Conservation (phyloP, 2,113 vertebrate species). For the Oncorhynchus masou region DNA sequence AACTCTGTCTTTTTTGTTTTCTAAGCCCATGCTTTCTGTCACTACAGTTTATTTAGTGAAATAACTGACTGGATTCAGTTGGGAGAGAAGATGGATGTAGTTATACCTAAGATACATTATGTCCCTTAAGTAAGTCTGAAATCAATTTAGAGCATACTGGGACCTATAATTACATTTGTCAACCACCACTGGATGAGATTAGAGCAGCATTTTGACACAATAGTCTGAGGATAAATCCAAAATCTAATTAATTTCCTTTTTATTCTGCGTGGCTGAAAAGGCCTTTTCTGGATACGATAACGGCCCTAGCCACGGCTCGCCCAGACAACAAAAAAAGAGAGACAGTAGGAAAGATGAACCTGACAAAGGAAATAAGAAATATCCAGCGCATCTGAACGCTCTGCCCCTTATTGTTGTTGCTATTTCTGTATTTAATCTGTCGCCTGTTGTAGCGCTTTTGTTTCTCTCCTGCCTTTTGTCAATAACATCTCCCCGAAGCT, state of each 20-base stretch:
- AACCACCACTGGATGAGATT: slow-evolving; percentile 66
- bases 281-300: slow-evolving; percentile 63
- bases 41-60: not conserved
- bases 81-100: not conserved
- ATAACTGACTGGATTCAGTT: not conserved
- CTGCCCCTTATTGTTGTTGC: slow-evolving; percentile 56
- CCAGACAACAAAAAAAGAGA: not conserved
- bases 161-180: slow-evolving; percentile 65
- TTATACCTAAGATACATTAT: slow-evolving; percentile 51
- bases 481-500: slow-evolving; percentile 68
- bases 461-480: slow-evolving; percentile 62
- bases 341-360: slow-evolving; percentile 63
- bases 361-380: slow-evolving; percentile 55
- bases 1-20: not conserved
- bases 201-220: slow-evolving; percentile 61
- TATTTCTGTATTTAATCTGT: slow-evolving; percentile 68
- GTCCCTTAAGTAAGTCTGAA: slow-evolving; percentile 63
- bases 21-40: not conserved
- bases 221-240: slow-evolving; percentile 63
- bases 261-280: slow-evolving; percentile 60
- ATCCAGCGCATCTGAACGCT: slow-evolving; percentile 63
- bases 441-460: slow-evolving; percentile 49
- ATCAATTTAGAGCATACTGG: slow-evolving; percentile 52
- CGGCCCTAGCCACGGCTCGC: slow-evolving; percentile 18
- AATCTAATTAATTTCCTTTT: slow-evolving; percentile 73